phyloP scores from a whole-genome alignment of 1,140 invertebrate species.

The Drosophila bipectinata region DNA sequence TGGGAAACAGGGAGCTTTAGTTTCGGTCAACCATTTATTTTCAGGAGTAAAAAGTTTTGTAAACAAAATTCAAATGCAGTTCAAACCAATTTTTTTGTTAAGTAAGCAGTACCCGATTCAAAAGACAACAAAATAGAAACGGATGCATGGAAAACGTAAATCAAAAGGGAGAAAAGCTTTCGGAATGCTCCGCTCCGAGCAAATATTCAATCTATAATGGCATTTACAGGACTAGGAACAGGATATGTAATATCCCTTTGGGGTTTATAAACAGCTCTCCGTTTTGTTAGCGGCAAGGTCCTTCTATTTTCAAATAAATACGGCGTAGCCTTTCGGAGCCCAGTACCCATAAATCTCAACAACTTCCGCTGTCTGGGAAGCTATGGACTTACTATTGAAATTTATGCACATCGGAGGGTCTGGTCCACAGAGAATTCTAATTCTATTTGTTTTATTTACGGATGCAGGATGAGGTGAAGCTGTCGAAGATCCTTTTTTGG shows the following conservation, averaged over 20 bases:
- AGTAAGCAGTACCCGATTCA: constrained; percentile 7
- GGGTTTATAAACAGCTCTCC: constrained; percentile 38
- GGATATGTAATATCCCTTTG: constrained; percentile 79
- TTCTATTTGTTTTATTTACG: constrained; percentile 68
- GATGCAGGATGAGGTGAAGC: constrained; percentile 25
- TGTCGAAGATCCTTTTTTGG: constrained; percentile 20
- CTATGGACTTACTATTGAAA: constrained; percentile 62
- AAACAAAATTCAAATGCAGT: background rate
- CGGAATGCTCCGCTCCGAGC: constrained; percentile 43
- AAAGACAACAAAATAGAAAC: constrained; percentile 44
- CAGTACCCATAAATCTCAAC: constrained; percentile 75
- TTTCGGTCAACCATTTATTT: background rate
- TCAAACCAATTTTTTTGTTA: background rate
- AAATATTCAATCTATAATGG: constrained; percentile 80
- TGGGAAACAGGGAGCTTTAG: background rate
- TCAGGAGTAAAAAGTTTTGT: background rate
- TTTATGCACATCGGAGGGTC: constrained; percentile 62
- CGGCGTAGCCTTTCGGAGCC: constrained; percentile 50
- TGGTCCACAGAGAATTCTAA: constrained; percentile 38
- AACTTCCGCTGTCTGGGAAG: constrained; percentile 64
- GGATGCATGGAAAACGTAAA: constrained; percentile 60
- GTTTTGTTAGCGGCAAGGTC: constrained; percentile 37
- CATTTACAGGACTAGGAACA: constrained; percentile 77
- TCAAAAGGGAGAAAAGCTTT: constrained; percentile 52
- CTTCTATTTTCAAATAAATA: constrained; percentile 77